Evolutionary conservation across 2,113 vertebrate species (phyloP).

Genomic region (Propithecus coquereli): DNA sequence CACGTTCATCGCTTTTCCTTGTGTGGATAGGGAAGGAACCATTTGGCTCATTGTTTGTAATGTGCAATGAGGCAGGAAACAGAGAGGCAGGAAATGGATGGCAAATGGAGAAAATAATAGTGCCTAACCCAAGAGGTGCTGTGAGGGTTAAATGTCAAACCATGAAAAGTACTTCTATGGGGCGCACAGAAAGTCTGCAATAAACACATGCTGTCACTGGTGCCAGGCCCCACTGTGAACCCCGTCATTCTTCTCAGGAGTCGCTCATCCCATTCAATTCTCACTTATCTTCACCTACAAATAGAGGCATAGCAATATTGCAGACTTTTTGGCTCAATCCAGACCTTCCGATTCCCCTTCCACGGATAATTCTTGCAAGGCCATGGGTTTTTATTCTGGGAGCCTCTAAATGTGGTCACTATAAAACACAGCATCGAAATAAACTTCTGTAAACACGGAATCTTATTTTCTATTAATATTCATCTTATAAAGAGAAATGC

Average conservation of each 20-base stretch:
- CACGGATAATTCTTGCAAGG: not conserved
- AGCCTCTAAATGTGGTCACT: not conserved
- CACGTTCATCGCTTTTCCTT: not conserved
- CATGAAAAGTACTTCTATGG: not conserved
- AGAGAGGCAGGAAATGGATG: not conserved
- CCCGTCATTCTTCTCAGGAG: not conserved
- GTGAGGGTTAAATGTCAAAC: not conserved
- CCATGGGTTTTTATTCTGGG: not conserved
- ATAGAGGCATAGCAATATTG: not conserved
- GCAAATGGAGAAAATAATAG: not conserved
- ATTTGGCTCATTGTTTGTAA: not conserved
- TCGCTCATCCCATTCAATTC: not conserved
- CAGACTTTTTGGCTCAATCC: not conserved
- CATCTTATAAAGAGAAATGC: not conserved
- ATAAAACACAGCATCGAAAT: not conserved
- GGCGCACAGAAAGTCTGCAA: not conserved
- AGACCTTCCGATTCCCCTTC: not conserved
- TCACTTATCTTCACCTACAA: not conserved
- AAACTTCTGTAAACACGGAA: not conserved
- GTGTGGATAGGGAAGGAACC: not conserved
- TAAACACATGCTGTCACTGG: accelerated
- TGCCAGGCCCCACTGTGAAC: accelerated
- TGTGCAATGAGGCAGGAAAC: not conserved
- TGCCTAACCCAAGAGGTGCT: accelerated
- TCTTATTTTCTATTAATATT: not conserved